phyloP scores from a whole-genome alignment of 2,888 invertebrate species.

The Hypomecis punctinalis region DNA sequence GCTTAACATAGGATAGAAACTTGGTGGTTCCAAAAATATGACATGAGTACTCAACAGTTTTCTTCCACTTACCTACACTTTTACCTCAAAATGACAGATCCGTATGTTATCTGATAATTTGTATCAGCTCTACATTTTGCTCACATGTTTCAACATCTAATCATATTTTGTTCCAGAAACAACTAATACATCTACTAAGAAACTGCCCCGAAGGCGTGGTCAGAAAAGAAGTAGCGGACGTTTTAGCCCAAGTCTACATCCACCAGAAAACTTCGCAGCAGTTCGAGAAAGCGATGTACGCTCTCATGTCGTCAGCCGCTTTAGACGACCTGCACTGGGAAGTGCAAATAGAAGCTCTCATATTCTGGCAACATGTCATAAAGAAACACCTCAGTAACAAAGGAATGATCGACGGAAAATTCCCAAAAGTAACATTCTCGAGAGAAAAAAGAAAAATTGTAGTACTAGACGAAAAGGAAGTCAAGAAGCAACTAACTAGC shows the following conservation, averaged over 20 bases:
- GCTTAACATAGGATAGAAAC: no score
- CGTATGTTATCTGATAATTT: no score
- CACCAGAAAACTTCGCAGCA: conserved; percentile 83
- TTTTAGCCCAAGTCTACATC: conserved; percentile 85
- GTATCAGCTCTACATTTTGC: no score
- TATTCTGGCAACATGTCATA: conserved; percentile 88
- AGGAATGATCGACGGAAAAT: conserved; percentile 90
- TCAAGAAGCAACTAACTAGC: conserved; percentile 84
- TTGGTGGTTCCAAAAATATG: no score
- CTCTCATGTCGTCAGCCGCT: conserved; percentile 85
- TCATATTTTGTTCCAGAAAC: conserved; percentile 60
- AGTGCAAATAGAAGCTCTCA: conserved; percentile 87
- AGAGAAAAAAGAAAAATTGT: conserved; percentile 90
- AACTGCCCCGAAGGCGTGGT: conserved; percentile 89
- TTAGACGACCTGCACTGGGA: conserved; percentile 90
- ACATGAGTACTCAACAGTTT: no score
- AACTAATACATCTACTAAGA: conserved; percentile 81
- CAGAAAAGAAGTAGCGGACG: conserved; percentile 86
- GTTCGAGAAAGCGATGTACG: conserved; percentile 79
- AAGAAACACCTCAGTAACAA: conserved; percentile 70
- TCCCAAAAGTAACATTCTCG: conserved; percentile 90
- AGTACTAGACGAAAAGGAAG: conserved; percentile 86
- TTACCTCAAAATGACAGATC: no score
- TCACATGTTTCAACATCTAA: neutral
- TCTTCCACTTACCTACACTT: no score